Percentiles rank a stretch among this genome's conserved stretches.
phyloP scores from a whole-genome alignment of 2,113 vertebrate genomes.

The Picathartes gymnocephalus region DNA sequence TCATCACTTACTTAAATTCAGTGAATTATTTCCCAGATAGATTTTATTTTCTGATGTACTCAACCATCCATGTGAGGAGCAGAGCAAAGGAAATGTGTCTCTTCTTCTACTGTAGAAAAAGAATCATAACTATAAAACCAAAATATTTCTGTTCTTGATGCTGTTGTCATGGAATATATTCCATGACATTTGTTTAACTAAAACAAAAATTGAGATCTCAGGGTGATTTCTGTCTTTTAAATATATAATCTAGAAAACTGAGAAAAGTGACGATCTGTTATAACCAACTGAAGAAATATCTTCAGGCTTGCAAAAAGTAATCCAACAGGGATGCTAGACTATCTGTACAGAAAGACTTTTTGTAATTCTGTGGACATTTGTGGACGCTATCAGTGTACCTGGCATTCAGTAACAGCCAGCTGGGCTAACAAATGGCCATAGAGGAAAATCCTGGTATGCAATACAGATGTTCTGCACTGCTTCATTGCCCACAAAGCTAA shows the following conservation, averaged over 20 bases:
- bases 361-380: neutral
- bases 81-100: neutral
- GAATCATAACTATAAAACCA: neutral
- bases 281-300: neutral
- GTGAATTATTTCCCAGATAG: constrained; percentile 43
- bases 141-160: neutral
- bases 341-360: neutral
- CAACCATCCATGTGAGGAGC: neutral
- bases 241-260: neutral
- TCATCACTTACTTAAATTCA: constrained; percentile 41
- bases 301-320: neutral
- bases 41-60: constrained; percentile 39
- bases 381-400: neutral
- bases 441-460: neutral
- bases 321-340: neutral
- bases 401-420: neutral
- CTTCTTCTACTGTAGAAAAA: neutral
- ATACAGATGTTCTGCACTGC: neutral
- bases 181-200: neutral
- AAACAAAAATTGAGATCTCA: neutral
- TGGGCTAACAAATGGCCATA: neutral
- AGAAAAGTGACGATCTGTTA: neutral
- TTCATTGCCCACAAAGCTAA: neutral
- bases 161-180: neutral
- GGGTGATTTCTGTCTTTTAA: neutral